Evolutionary conservation across 2,888 invertebrate genomes (phyloP), one percentile per base, ranked within the genome.

Genomic region (Apodemia zela): DNA sequence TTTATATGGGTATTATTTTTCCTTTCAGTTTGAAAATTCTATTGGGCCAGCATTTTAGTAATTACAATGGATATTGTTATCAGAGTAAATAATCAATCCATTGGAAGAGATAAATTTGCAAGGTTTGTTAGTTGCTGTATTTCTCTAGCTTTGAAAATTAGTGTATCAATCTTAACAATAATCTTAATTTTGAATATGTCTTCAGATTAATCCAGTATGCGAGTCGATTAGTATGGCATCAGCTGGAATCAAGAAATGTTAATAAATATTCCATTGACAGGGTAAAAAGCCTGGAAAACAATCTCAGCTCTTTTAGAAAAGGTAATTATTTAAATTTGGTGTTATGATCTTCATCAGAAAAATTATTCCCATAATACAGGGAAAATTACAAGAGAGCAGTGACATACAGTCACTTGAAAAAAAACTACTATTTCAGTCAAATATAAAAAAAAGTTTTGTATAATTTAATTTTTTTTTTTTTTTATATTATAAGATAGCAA

Each of bases 221-320:
- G 25, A 96, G 96, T 77, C 93, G 96, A 67, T 92, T 97, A 42
- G 81, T 96, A 67, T 97, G 97, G 97, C 95, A 97, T 82, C 94
- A 95, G 66, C 81, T 97, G 62, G 93, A 95, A 79, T 92, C 94
- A 73, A 92, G 89, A 63, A 84, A 92, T 70, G 91, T 93, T 45
- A 93, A 94, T 72, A 93, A 94, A 74, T 93, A 94, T 64, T 93
- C 95, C 29, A 93, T 96, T 13, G 95, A 95, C 72, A 94, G 95
- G 74, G 93, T 98, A 45, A 96, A 97, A 87, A 95, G 95, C 67
- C 87, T 98, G 60, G 98, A 98, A 83, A 95, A 94, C 72, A 94
- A 96, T 65, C 93, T 98, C 64, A 96, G 97, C 77, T 95, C 97
- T 65, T 97, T 97, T 75, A 93, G 98, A 78, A 97, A 97, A 94